Base-by-base conservation (phyloP, 2,113 vertebrate species). In the Oryzias melastigma region DNA sequence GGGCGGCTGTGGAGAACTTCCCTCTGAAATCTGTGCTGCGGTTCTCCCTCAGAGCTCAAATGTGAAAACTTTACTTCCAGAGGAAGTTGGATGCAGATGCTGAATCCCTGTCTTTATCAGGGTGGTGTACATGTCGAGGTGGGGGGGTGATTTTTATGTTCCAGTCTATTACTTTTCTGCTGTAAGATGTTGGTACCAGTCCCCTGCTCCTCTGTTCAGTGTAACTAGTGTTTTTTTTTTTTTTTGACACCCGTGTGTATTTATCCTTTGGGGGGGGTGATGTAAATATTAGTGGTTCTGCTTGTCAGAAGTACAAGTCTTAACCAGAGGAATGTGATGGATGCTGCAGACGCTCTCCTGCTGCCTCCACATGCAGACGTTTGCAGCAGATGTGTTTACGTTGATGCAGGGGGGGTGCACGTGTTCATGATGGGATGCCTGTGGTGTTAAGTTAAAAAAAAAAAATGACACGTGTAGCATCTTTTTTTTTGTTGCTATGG, bases 401-500 rank as follows among this genome's bases (percentile, higher is more conserved):
- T 73, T 42, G 5, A 59, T 58, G 75, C 46, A 61, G 73, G 71
- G 58, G 51, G 41, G 64, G 58, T 77, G 74, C 41, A 43, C 8
- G 58, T 75, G 76, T 85, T 75, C 81, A 62, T 80, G 73, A 67
- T 44, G 67, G 64, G 62, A 80, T 80, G 85, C 71, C 56, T 80
- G 81, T 88, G 70, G 78, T 57, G 68, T 75, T 57, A 72, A 75
- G 70, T 78, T 63, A 22, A 54, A 49, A 42, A 53, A 55, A 56
- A 54, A 72, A 45, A 52, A 76, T 74, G 58, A 73, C 68, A 74
- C 77, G 73, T 85, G 71, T 85, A 58, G 50, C 86, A 87, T 48
- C 75, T 62, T 79, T 83, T 67, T 82, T 84, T 51, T 75, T 82
- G 87, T 83, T 84, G 85, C 73, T 85, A 85, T 87, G 58, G 80